phyloP scores from a whole-genome alignment of 2,797 vertebrate genomes.

The Poeciliopsis turneri region DNA sequence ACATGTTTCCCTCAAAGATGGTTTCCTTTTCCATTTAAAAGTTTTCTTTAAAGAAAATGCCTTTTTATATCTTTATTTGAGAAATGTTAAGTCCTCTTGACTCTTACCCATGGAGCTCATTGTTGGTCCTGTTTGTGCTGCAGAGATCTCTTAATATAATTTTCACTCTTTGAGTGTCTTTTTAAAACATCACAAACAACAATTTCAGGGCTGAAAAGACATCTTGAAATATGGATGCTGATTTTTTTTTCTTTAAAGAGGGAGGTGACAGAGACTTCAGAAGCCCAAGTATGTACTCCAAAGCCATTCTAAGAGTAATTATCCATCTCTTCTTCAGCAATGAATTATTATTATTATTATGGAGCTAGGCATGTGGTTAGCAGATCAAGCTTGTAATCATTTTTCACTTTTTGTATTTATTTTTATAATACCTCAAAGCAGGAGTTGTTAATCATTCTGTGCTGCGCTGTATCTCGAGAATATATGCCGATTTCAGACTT shows the following conservation, averaged over 20 bases:
- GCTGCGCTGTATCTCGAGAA: neutral
- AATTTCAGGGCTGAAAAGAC: neutral
- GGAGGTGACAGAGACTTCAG: neutral
- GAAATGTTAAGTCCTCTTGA: neutral
- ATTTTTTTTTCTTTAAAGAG: neutral
- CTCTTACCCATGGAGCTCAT: neutral
- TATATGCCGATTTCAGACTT: conserved; percentile 33
- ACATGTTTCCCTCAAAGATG: neutral
- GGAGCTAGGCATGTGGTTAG: neutral
- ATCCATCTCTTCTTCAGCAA: neutral
- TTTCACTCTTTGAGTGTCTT: neutral
- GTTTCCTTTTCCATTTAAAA: neutral
- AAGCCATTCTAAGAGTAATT: neutral
- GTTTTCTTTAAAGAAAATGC: neutral
- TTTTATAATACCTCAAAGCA: neutral
- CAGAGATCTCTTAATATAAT: neutral
- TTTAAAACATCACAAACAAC: neutral
- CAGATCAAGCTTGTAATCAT: neutral
- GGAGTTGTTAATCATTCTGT: neutral
- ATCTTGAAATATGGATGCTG: neutral
- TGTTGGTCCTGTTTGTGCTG: neutral
- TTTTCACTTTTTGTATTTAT: neutral
- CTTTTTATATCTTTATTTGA: neutral
- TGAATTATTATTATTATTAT: neutral
- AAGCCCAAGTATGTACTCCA: neutral